Evolutionary conservation across 2,888 invertebrate species (phyloP).

Genomic region (Lycia hirtaria): DNA sequence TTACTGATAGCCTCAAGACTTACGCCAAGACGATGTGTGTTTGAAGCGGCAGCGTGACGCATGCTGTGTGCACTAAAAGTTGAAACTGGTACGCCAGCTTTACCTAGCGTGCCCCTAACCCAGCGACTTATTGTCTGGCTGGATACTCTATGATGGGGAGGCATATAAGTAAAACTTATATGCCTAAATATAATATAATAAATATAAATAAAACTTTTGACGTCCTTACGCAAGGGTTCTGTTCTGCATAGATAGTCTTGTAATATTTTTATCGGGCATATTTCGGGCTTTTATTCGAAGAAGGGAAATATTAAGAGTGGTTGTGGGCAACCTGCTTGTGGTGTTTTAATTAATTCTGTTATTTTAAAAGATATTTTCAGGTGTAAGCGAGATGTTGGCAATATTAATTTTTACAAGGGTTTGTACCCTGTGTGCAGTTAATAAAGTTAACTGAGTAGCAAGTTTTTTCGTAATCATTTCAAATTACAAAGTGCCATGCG

Average conservation of each 20-base stretch:
- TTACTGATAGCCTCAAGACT: not conserved
- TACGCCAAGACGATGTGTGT: not conserved
- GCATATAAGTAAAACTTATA: no score
- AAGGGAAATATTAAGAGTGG: constrained; percentile 9
- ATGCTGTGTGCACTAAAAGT: constrained; percentile 11
- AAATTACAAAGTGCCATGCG: not conserved
- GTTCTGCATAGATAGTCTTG: constrained; percentile 4
- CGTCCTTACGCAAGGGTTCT: not conserved
- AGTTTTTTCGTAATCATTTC: constrained; percentile 11
- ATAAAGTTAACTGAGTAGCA: not conserved
- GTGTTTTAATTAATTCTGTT: constrained; percentile 19
- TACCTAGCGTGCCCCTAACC: constrained; percentile 7
- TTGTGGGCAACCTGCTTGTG: not conserved
- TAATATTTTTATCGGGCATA: constrained; percentile 18
- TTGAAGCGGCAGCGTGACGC: constrained; percentile 5
- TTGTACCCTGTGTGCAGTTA: not conserved
- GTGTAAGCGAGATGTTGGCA: not conserved
- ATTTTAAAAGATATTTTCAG: not conserved
- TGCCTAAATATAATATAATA: no score
- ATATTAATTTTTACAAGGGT: not conserved
- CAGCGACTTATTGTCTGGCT: constrained; percentile 16
- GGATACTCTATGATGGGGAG: not conserved
- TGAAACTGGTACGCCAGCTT: constrained; percentile 1
- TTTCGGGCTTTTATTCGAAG: constrained; percentile 14
- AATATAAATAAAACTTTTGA: no score